These are phyloP conservation scores for Sebastiscus albofasciatus DNA, from an alignment of 2,797 vertebrate species.

Conservation along the genomic window DNA sequence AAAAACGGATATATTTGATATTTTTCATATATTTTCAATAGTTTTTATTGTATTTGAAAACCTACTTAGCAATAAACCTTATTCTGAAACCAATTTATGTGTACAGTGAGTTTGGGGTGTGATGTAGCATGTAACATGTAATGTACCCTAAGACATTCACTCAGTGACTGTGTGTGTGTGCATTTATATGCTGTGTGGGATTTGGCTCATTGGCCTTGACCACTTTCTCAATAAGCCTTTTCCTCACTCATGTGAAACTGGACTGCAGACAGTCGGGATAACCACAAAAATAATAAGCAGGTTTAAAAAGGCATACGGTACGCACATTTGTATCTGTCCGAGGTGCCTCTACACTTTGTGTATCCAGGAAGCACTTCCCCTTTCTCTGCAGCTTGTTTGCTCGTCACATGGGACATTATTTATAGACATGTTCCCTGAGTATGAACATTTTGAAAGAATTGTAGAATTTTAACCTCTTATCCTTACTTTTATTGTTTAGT, in stretches of 20 bases:
- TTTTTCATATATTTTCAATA: too few species aligned
- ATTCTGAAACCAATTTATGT: too few species aligned
- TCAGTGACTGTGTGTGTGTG: neutral
- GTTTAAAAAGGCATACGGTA: neutral
- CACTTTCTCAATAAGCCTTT: neutral
- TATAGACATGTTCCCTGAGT: too few species aligned
- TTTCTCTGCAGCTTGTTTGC: slow-evolving; percentile 3
- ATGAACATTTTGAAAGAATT: too few species aligned
- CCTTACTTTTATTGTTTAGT: too few species aligned
- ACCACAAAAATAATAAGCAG: neutral
- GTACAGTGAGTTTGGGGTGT: neutral
- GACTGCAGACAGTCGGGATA: neutral
- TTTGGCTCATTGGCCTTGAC: neutral
- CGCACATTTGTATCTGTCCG: neutral
- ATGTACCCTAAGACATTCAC: neutral
- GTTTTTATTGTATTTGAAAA: too few species aligned
- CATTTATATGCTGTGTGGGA: neutral
- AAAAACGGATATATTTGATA: too few species aligned
- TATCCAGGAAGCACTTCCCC: slow-evolving; percentile 6
- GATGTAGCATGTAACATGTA: neutral
- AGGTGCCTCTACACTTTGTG: neutral
- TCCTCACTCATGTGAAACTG: neutral
- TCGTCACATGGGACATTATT: neutral
- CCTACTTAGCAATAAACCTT: too few species aligned
- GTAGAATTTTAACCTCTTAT: too few species aligned